These are phyloP conservation scores for Drosophila punjabiensis DNA, from an alignment of 1,140 invertebrate species.

Conservation along the genomic window DNA sequence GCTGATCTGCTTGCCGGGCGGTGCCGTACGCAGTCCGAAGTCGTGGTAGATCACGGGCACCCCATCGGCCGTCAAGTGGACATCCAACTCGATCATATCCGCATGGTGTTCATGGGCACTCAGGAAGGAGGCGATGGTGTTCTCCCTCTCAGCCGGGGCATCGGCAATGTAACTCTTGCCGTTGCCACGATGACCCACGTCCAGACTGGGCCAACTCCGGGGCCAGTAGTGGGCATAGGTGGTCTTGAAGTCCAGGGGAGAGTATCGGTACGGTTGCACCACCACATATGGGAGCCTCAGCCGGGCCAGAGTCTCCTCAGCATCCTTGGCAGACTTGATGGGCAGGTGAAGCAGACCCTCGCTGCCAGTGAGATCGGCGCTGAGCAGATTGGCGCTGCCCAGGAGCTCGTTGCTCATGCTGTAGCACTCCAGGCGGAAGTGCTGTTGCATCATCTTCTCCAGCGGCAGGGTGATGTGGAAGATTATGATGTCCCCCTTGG, in stretches of 20 bases:
- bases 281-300: slow-evolving; percentile 87
- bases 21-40: slow-evolving; percentile 95
- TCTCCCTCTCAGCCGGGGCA: slow-evolving; percentile 94
- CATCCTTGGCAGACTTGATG: slow-evolving; percentile 89
- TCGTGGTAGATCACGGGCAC: slow-evolving; percentile 98
- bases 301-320: slow-evolving; percentile 88
- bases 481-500: slow-evolving; percentile 73
- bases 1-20: slow-evolving; percentile 90
- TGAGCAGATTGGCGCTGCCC: slow-evolving; percentile 92
- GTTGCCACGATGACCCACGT: slow-evolving; percentile 96
- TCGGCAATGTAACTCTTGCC: slow-evolving; percentile 89
- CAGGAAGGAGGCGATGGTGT: slow-evolving; percentile 96
- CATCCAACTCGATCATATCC: slow-evolving; percentile 98
- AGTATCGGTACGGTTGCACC: slow-evolving; percentile 90
- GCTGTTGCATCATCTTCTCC: slow-evolving; percentile 47
- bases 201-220: slow-evolving; percentile 91
- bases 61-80: slow-evolving; percentile 96
- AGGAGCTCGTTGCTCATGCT: slow-evolving; percentile 86
- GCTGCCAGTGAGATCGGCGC: slow-evolving; percentile 86
- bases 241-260: slow-evolving; percentile 91
- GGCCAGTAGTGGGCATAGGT: slow-evolving; percentile 95
- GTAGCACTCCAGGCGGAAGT: slow-evolving; percentile 70
- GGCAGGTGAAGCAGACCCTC: slow-evolving; percentile 91
- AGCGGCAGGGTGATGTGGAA: slow-evolving; percentile 87
- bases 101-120: slow-evolving; percentile 94